Conservation (phyloP, 2,888 invertebrate species). For the Orthosia gothica region DNA sequence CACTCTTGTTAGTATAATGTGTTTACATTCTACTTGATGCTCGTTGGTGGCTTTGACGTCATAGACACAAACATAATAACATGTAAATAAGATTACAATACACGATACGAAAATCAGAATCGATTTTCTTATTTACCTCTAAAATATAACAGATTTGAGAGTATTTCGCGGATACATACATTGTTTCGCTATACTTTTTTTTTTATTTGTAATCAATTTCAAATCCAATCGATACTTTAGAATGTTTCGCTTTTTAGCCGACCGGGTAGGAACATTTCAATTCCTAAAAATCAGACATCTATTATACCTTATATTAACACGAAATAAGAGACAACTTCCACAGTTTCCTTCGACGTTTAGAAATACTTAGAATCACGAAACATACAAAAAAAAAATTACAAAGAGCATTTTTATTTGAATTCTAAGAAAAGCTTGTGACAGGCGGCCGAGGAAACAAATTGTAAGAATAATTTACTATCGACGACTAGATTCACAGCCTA, state of each 20-base stretch:
- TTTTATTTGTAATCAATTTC: constrained; percentile 17
- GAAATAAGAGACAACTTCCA: background rate
- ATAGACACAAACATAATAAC: constrained; percentile 5
- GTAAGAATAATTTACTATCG: constrained; percentile 62
- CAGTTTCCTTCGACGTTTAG: background rate
- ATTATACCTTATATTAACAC: constrained; percentile 7
- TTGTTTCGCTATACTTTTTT: background rate
- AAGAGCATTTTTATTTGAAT: constrained; percentile 36
- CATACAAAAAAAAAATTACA: constrained; percentile 23
- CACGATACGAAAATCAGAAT: background rate
- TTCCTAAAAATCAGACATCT: constrained; percentile 1
- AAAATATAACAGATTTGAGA: background rate
- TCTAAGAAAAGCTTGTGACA: constrained; percentile 33
- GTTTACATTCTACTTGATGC: constrained; percentile 25
- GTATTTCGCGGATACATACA: no score
- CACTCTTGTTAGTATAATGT: constrained; percentile 17
- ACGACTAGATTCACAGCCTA: constrained; percentile 58
- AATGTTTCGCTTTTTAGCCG: background rate
- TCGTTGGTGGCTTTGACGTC: constrained; percentile 1
- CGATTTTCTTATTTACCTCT: background rate
- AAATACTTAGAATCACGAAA: constrained; percentile 11
- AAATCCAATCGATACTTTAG: background rate
- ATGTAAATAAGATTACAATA: background rate
- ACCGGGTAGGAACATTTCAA: constrained; percentile 1
- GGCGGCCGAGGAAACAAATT: constrained; percentile 47